Evolutionary conservation across 2,888 invertebrate genomes (phyloP), one percentile per base, ranked within the genome.

Genomic region (Arctia plantaginis): DNA sequence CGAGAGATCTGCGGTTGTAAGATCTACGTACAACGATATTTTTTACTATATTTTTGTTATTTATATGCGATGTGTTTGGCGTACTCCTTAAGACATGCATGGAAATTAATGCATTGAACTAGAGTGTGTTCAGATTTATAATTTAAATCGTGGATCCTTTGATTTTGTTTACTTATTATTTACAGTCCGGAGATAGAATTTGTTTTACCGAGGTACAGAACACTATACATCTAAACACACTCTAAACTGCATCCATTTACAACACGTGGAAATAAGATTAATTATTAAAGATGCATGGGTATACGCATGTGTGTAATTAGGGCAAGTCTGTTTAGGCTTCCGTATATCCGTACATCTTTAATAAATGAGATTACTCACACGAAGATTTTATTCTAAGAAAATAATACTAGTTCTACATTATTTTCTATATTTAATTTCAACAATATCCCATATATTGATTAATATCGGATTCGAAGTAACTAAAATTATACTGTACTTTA

Each of bases 1-100:
- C 95, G 90, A 96, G 93, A 77, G 97, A 96, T 92, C 97, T 95
- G 93, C 96, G 95, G 94, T 95, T 95, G 95, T 95, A 95, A 93
- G 95, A 94, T 94, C 95, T 95, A 93, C 92, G 91, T 94, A 94
- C 93, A 94, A 93, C 90, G 88, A 89, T 89, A 91, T 91, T 91
- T 90, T 85, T 88, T 82, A 88, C 80, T 80, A 80, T 80, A 82
- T 76, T 82, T 74, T 76, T 75, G 73, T 72, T 39, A 66, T 44
- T 35, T 71, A n/a, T 51, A 4, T 41, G 69, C 69, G 27, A 39
- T 27, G n/a, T 7, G 15, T 10, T 55, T n/a, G n/a, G 0, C 12
- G 13, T 55, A n/a, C 13, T 55, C 3, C 55, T 55, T n/a, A 3
- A n/a, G n/a, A 12, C 10, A 55, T 55, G n/a, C 12, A 55, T 10